Evolutionary conservation across 2,113 vertebrate genomes (phyloP), one percentile per base, ranked within the genome.

Genomic region (Alethe diademata): DNA sequence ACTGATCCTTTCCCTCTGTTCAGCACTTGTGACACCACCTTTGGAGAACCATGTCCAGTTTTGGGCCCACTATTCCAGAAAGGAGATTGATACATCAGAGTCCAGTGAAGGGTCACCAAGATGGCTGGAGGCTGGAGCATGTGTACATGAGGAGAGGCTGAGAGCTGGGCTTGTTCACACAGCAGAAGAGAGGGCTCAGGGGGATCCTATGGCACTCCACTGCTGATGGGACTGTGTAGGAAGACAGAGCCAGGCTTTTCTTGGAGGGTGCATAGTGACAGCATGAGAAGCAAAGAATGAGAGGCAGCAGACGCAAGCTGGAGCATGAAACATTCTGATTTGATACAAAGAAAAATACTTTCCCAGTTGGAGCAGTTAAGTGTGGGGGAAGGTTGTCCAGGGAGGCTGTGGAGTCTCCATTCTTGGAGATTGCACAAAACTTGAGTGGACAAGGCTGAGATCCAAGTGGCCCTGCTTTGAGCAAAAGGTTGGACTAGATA

Each of bases 331-430:
- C 69, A 58, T 56, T 83, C 64, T 54, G n/a, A 80, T 74, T 67
- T 84, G 83, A 58, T 94, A 48, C 33, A 51, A 40, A 60, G 56
- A 57, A 62, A 92, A 90, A n/a, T 67, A 54, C 45, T 92, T 95
- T 71, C 64, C 42, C 38, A 43, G 26, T 83, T 78, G 88, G 42
- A 81, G 40, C 31, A 88, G 65, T 67, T 72, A 82, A 71, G 26
- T 9, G 1, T 1, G 0, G 48, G 64, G 64, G 26, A 70, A 33
- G 17, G 12, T 67, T 88, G 60, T 78, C 75, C 60, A 88, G 56
- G 38, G 71, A 82, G 62, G 25, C 45, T 5, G 0, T 54, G 67
- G 69, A 57, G 17, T 73, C 47, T 88, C 69, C 23, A 1, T 73
- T 80, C 51, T 42, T 86, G 67, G 60, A 95, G 60, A 62, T 2